These are phyloP conservation scores for Antitype chi DNA, from an alignment of 2,888 invertebrate genomes.

Conservation along the genomic window DNA sequence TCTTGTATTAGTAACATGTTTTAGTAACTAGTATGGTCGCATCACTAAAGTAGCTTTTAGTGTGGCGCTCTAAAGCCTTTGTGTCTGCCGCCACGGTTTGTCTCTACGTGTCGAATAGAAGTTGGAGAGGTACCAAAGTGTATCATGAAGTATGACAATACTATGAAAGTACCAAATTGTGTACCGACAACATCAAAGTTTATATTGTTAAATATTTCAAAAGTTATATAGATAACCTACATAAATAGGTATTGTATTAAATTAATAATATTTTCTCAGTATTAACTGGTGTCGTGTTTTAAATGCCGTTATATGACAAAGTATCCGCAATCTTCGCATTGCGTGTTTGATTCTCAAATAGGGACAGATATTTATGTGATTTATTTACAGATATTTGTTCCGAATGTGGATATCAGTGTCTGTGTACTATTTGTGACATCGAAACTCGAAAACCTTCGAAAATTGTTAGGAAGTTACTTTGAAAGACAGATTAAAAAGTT, in stretches of 20 bases:
- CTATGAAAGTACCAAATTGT: not conserved
- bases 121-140: not conserved
- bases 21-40: slow-evolving; percentile 37
- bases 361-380: not conserved
- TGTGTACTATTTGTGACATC: not conserved
- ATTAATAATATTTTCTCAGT: not conserved
- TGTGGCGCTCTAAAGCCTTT: slow-evolving; percentile 44
- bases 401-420: not conserved
- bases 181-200: not conserved
- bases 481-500: no score
- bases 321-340: not conserved
- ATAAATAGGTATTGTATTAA: no score
- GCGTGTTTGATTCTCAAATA: slow-evolving; percentile 11
- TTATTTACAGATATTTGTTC: not conserved
- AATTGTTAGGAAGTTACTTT: not conserved
- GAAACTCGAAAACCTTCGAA: not conserved
- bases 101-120: not conserved
- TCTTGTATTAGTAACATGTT: slow-evolving; percentile 37
- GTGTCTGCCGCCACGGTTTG: slow-evolving; percentile 21
- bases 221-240: not conserved
- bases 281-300: not conserved
- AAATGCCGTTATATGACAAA: not conserved
- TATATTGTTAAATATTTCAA: not conserved
- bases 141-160: not conserved
- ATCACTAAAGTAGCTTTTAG: slow-evolving; percentile 55